Evolutionary conservation across 2,888 invertebrate species (phyloP).

Genomic region (Harpalus rubripes): DNA sequence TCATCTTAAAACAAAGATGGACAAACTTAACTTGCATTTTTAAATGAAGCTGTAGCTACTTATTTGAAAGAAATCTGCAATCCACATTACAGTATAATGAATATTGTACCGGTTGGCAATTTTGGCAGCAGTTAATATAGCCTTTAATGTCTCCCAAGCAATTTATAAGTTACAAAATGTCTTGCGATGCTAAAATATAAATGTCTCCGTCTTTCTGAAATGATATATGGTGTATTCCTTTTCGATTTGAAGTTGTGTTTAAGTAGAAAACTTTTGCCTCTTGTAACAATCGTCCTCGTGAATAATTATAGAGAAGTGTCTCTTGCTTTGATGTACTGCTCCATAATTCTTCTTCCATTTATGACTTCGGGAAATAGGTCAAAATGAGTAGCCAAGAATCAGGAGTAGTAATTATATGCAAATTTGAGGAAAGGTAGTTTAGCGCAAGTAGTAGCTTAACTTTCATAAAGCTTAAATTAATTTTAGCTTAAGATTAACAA

Average conservation of each 20-base stretch:
- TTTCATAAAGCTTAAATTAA: not conserved
- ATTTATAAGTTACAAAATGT: too few relatives aligned
- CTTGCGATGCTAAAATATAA: too few relatives aligned
- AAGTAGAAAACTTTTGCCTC: not conserved
- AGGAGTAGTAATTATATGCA: slow-evolving; percentile 8
- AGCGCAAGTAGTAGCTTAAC: slow-evolving; percentile 8
- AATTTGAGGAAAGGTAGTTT: slow-evolving; percentile 19
- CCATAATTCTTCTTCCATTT: not conserved
- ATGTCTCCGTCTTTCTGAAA: too few relatives aligned
- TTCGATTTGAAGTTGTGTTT: not conserved
- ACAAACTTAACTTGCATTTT: too few relatives aligned
- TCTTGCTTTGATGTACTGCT: slow-evolving; percentile 3
- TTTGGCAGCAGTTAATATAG: too few relatives aligned
- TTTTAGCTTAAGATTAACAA: too few relatives aligned
- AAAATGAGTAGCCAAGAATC: not conserved
- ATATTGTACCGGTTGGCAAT: too few relatives aligned
- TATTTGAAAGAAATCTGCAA: too few relatives aligned
- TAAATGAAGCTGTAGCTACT: too few relatives aligned
- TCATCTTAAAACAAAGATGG: too few relatives aligned
- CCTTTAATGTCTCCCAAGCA: too few relatives aligned
- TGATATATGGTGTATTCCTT: not conserved
- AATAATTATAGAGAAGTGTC: slow-evolving; percentile 17
- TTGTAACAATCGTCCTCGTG: not conserved
- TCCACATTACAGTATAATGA: too few relatives aligned
- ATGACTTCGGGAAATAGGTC: slow-evolving; percentile 11